phyloP scores from a whole-genome alignment of 2,797 vertebrate species.

The Scarus forsteni region DNA sequence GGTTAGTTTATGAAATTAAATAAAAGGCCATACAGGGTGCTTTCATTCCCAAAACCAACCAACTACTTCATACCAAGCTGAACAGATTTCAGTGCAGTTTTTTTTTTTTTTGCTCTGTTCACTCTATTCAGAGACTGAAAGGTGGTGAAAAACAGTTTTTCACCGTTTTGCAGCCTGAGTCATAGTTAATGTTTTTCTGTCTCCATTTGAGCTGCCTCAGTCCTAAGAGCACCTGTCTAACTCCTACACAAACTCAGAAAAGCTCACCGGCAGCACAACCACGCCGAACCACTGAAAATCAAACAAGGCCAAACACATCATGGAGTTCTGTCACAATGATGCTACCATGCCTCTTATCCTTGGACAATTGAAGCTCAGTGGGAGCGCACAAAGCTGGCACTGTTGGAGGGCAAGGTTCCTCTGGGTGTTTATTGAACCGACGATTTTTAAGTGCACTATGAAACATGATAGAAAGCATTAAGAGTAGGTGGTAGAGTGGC shows the following conservation, averaged over 20 bases:
- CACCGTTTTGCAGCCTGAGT: conserved; percentile 57
- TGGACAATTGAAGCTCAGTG: conserved; percentile 22
- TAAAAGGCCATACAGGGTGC: not conserved
- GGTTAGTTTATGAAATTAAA: not conserved
- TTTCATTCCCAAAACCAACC: not conserved
- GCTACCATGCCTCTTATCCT: conserved; percentile 21
- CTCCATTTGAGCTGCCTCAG: conserved; percentile 47
- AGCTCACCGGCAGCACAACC: conserved; percentile 45
- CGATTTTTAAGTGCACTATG: conserved; percentile 55
- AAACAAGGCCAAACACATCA: conserved; percentile 44
- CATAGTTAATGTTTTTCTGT: conserved; percentile 52
- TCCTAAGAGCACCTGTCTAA: conserved; percentile 49
- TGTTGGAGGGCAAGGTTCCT: conserved; percentile 38
- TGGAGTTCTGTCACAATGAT: conserved; percentile 1
- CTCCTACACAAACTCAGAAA: conserved; percentile 66
- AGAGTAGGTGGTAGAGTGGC: conserved; percentile 67
- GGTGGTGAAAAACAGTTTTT: conserved; percentile 20
- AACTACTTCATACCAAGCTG: not conserved
- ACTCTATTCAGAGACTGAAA: not conserved
- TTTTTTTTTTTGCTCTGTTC: not conserved
- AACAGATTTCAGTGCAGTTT: conserved; percentile 13
- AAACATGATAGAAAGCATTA: conserved; percentile 64
- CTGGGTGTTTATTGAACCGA: conserved; percentile 42
- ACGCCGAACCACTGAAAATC: conserved; percentile 33
- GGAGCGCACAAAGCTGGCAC: conserved; percentile 13